Base-by-base conservation (phyloP, 2,888 invertebrate species). In the Mesoligia furuncula region DNA sequence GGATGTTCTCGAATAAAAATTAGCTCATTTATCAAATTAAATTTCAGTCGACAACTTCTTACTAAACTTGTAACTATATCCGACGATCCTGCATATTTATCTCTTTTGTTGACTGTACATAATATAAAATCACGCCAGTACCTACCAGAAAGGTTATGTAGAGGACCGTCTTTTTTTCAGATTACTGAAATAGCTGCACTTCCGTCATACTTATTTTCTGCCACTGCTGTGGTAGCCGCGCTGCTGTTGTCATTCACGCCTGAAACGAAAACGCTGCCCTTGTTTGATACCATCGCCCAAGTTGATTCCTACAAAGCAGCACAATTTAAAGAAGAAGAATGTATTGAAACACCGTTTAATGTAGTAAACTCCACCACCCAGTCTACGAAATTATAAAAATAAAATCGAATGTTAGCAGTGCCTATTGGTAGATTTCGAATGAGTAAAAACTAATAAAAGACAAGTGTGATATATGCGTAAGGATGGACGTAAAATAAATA, bases 261-360 rank as follows among this genome's bases (percentile, higher is more conserved):
- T 8, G 95, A 95, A 91, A 95, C 95, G 0, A 95, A 93, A 88
- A 85, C 80, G 3, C 72, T 95, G 57, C 95, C 95, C 0, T 85
- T 95, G 90, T 95, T 95, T 65, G 95, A 95, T 77, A 95, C 95
- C 0, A 93, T 95, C 57, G 93, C 92, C 1, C 95, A 95, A 92
- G 90, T 95, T 5, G 93, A 95, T 77, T 87, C 87, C 8, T 90
- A 93, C 67, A 92, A 92, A 83, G 77, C 84, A 39, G 70, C 86
- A 69, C 73, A 84, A 87, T 59, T 89, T 86, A 81, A 91, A 90
- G 27, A 68, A 48, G 67, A 83, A 17, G 72, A 74, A 39, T 75
- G 64, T 42, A 42, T 69, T 31, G 83, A 85, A 59, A 64, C 70
- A 27, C 76, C 69, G 15, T 67, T 57, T 48, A 80, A 11, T 57